Percentiles rank a stretch among this genome's conserved stretches.
Conservation (phyloP, 2,888 invertebrate genomes). For the Diplolepis rosae region DNA sequence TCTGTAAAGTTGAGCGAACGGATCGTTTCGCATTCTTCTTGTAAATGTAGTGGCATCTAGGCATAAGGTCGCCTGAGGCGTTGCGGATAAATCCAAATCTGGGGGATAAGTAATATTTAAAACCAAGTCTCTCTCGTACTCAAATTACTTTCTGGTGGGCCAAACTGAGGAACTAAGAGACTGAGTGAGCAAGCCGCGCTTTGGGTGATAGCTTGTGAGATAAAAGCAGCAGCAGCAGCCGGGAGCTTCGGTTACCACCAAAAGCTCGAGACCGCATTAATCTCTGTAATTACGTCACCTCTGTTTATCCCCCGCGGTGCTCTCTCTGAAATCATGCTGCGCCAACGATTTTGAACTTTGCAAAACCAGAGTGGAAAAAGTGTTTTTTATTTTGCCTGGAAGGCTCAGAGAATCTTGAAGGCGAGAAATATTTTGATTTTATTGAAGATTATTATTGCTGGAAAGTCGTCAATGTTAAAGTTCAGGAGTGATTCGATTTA, state of each 20-base stretch:
- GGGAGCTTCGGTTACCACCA: constrained; percentile 49
- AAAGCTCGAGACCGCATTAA: constrained; percentile 67
- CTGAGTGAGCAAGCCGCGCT: constrained; percentile 40
- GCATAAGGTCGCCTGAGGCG: constrained; percentile 52
- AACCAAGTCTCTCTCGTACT: constrained; percentile 58
- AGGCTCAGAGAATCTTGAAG: no score
- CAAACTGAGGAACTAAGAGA: constrained; percentile 39
- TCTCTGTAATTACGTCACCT: constrained; percentile 70
- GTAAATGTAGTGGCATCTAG: constrained; percentile 42
- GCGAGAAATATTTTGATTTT: background rate
- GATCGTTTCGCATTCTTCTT: background rate
- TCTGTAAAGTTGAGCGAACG: background rate
- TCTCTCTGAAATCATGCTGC: background rate
- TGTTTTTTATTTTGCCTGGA: background rate
- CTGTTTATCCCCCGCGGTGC: constrained; percentile 59
- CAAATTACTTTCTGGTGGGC: constrained; percentile 66
- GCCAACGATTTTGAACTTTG: background rate
- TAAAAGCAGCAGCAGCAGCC: constrained; percentile 52
- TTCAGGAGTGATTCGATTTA: constrained; percentile 5
- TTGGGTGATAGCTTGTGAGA: constrained; percentile 61
- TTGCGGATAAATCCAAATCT: constrained; percentile 54
- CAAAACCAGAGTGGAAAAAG: background rate
- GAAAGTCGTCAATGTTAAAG: no score
- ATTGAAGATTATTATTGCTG: no score
- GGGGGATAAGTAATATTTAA: constrained; percentile 68